Conservation (phyloP, 2,113 vertebrate species). For the Gambusia affinis region DNA sequence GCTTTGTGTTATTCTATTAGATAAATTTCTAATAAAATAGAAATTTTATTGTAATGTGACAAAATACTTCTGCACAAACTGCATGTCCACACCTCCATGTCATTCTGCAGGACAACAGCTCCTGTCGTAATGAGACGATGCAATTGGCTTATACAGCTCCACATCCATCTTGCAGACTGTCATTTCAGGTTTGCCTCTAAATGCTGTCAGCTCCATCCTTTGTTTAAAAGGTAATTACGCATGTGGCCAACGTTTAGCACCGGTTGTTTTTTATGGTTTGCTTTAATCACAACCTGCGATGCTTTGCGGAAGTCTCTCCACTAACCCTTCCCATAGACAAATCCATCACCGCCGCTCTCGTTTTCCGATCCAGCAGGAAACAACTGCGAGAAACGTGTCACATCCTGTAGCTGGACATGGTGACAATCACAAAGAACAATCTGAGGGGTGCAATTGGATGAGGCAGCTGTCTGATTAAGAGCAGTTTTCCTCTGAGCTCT, state of each 20-base stretch:
- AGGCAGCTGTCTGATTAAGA: conserved; percentile 39
- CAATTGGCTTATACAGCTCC: conserved; percentile 4
- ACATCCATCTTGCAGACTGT: neutral
- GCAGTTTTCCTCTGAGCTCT: conserved; percentile 40
- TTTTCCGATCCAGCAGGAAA: conserved; percentile 68
- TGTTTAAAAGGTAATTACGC: conserved; percentile 44
- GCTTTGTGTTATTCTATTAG: no score
- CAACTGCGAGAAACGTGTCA: conserved; percentile 52
- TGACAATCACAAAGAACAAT: conserved; percentile 45
- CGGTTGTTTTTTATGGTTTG: conserved; percentile 50
- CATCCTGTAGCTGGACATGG: conserved; percentile 54
- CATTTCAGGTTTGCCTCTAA: conserved; percentile 6
- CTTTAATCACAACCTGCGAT: conserved; percentile 60
- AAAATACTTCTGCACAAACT: neutral
- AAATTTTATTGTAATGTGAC: neutral
- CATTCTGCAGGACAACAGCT: conserved; percentile 28
- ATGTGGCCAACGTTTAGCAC: conserved; percentile 15
- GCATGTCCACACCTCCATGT: conserved; percentile 1
- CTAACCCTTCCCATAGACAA: conserved; percentile 51
- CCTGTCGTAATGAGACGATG: neutral
- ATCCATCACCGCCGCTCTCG: conserved; percentile 54
- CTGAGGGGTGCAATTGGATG: conserved; percentile 37
- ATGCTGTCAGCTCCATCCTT: conserved; percentile 8
- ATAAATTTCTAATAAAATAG: neutral
- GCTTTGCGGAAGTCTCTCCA: conserved; percentile 48